Conservation (phyloP, 2,888 invertebrate species). For the Drosophila affinis region DNA sequence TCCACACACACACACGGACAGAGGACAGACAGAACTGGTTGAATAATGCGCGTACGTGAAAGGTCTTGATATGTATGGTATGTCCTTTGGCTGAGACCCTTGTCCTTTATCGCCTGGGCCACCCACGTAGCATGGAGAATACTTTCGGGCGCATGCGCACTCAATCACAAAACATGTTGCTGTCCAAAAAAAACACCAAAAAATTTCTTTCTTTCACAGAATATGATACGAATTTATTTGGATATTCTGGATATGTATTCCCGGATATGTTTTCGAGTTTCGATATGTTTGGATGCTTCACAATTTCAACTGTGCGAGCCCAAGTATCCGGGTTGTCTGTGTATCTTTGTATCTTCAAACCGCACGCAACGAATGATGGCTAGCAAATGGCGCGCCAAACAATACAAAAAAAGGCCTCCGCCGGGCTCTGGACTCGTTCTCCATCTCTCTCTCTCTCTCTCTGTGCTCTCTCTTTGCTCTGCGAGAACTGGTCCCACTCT, state of each 20-base stretch:
- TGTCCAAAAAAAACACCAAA: slow-evolving; percentile 35
- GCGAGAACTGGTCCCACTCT: slow-evolving; percentile 53
- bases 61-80: slow-evolving; percentile 40
- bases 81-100: slow-evolving; percentile 64
- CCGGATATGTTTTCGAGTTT: background rate
- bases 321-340: background rate
- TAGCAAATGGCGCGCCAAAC: slow-evolving; percentile 79
- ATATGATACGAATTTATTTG: background rate
- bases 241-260: slow-evolving; percentile 9
- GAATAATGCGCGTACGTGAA: slow-evolving; percentile 54
- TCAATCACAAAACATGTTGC: slow-evolving; percentile 62
- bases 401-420: slow-evolving; percentile 57
- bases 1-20: background rate
- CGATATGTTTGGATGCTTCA: too few species aligned
- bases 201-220: background rate
- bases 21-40: slow-evolving; percentile 47
- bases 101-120: slow-evolving; percentile 64
- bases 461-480: slow-evolving; percentile 21
- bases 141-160: slow-evolving; percentile 69
- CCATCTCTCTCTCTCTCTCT: slow-evolving; percentile 25
- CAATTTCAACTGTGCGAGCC: slow-evolving; percentile 5
- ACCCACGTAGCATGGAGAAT: slow-evolving; percentile 65
- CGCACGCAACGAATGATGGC: slow-evolving; percentile 68
- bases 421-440: slow-evolving; percentile 63
- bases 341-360: slow-evolving; percentile 51